Percentiles rank a stretch among this genome's conserved stretches.
phyloP scores from a whole-genome alignment of 2,113 vertebrate genomes.

The Solenodon paradoxus region DNA sequence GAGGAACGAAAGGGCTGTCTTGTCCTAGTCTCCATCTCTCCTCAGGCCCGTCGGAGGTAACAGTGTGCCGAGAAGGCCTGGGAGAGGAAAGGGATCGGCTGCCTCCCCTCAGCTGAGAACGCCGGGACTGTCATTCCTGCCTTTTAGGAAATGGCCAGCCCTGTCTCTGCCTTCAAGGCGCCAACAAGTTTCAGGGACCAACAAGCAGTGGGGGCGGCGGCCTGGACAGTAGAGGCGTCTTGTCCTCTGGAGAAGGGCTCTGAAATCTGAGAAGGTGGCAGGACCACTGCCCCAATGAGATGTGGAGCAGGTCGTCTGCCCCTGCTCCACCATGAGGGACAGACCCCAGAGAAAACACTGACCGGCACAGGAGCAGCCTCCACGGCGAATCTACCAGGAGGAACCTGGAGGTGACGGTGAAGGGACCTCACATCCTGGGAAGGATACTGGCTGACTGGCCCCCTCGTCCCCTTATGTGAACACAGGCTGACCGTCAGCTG shows the following conservation, averaged over 20 bases:
- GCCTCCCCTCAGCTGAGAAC: not conserved
- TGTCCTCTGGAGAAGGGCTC: not conserved
- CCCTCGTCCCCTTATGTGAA: not conserved
- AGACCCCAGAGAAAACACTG: not conserved
- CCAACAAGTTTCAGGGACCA: no score
- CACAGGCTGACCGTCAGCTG: not conserved
- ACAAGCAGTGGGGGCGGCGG: not conserved
- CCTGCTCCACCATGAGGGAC: not conserved
- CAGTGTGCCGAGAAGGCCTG: not conserved
- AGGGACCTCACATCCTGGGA: not conserved
- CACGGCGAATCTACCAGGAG: not conserved
- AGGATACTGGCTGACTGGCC: no score
- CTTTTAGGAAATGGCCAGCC: not conserved
- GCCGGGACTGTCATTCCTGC: not conserved
- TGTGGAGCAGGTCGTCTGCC: no score
- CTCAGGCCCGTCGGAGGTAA: not conserved
- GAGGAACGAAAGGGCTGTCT: not conserved
- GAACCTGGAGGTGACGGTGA: not conserved
- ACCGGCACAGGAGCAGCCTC: not conserved
- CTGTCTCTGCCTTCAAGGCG: not conserved
- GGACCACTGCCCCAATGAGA: no score
- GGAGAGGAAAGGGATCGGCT: not conserved
- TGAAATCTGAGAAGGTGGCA: not conserved
- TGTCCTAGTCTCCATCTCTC: not conserved
- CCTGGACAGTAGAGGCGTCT: not conserved